Percentiles rank a stretch among this genome's conserved stretches.
Evolutionary conservation across 92 coral and sea anemone genomes (phyloP).

Genomic region (Epizoanthus fatuus): DNA sequence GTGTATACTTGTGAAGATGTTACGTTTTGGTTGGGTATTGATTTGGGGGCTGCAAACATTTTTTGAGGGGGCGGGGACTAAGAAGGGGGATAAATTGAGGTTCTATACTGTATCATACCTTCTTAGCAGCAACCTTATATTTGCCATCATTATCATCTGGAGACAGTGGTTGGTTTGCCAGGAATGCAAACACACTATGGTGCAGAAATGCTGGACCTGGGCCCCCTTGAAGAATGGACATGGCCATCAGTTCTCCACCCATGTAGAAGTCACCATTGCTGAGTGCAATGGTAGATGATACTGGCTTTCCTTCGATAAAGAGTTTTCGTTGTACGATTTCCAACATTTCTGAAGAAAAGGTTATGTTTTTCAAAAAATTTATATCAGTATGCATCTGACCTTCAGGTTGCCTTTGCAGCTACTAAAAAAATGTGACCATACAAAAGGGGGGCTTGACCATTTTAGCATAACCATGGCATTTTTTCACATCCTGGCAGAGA

Average conservation of each 20-base stretch:
- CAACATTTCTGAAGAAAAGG: slow-evolving; percentile 8
- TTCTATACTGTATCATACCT: slow-evolving; percentile 5
- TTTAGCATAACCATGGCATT: too few relatives aligned
- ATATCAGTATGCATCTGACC: too few relatives aligned
- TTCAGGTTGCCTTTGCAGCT: too few relatives aligned
- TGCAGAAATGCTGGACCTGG: slow-evolving; percentile 6
- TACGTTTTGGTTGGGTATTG: too few relatives aligned
- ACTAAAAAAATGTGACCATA: too few relatives aligned
- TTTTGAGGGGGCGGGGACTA: too few relatives aligned
- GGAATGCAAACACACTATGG: background rate
- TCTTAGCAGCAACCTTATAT: slow-evolving; percentile 23
- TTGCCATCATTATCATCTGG: slow-evolving; percentile 23
- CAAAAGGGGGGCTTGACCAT: too few relatives aligned
- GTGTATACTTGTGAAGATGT: too few relatives aligned
- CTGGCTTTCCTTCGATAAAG: slow-evolving; percentile 36
- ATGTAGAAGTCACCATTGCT: slow-evolving; percentile 17
- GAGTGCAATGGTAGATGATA: slow-evolving; percentile 30
- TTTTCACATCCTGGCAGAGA: too few relatives aligned
- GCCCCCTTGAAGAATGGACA: slow-evolving; percentile 37
- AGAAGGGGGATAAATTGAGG: too few relatives aligned
- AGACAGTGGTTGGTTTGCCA: slow-evolving; percentile 8
- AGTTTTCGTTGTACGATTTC: slow-evolving; percentile 16
- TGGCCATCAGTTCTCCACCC: slow-evolving; percentile 34
- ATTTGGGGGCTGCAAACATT: too few relatives aligned
- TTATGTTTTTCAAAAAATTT: too few relatives aligned